Evolutionary conservation across 2,888 invertebrate species (phyloP).

Genomic region (Gastracanthus pulcherrimus): DNA sequence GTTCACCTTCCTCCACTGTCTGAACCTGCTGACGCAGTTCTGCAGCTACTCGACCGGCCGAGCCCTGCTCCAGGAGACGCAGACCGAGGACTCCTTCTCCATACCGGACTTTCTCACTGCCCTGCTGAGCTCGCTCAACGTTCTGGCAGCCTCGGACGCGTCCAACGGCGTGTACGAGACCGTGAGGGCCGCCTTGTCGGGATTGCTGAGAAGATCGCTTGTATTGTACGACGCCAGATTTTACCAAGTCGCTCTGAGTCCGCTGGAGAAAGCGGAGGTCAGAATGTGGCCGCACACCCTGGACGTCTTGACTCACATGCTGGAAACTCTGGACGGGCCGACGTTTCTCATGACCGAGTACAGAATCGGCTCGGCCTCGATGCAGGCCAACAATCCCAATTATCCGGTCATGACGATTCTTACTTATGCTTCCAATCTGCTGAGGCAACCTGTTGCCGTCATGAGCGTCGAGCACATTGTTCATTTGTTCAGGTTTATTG

Average conservation of each 20-base stretch:
- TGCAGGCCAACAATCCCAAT: conserved; percentile 53
- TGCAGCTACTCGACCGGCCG: conserved; percentile 68
- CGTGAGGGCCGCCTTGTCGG: conserved; percentile 65
- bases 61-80: conserved; percentile 65
- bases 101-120: conserved; percentile 67
- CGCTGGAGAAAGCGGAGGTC: conserved; percentile 64
- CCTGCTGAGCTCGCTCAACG: conserved; percentile 67
- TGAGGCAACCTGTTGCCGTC: conserved; percentile 73
- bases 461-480: conserved; percentile 70
- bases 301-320: conserved; percentile 68
- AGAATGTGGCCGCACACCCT: conserved; percentile 72
- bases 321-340: conserved; percentile 69
- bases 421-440: conserved; percentile 65
- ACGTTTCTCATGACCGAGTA: conserved; percentile 68
- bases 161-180: conserved; percentile 69
- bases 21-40: conserved; percentile 71
- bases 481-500: conserved; percentile 67
- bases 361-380: conserved; percentile 61
- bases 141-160: conserved; percentile 65
- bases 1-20: conserved; percentile 71
- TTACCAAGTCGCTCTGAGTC: conserved; percentile 68
- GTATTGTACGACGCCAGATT: conserved; percentile 68
- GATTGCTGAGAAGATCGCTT: conserved; percentile 66
- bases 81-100: conserved; percentile 64
- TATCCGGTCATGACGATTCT: conserved; percentile 68